A percentile compares a stretch with the other conserved stretches of the same genome.
Evolutionary conservation across 1,140 invertebrate species (phyloP).

Genomic region (Nymphalis io): DNA sequence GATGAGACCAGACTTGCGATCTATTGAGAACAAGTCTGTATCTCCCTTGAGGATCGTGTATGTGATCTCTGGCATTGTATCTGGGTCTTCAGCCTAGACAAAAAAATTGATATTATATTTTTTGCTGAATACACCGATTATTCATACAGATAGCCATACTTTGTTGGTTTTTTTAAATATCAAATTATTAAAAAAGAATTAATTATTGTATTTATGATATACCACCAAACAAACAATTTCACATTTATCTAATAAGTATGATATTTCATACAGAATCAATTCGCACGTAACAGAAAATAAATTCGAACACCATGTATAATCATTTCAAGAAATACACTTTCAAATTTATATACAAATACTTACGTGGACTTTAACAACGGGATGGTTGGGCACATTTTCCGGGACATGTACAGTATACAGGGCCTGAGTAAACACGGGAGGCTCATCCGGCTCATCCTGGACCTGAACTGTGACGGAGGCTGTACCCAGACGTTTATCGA

Average conservation of each 20-base stretch:
- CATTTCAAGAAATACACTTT: background rate
- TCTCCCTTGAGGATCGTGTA: conserved; percentile 91
- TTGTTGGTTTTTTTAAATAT: too few relatives aligned
- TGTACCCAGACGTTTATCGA: conserved; percentile 91
- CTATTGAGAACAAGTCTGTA: conserved; percentile 90
- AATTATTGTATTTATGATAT: too few relatives aligned
- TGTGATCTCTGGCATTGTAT: conserved; percentile 89
- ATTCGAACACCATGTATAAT: too few relatives aligned
- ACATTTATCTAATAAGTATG: too few relatives aligned
- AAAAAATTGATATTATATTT: background rate
- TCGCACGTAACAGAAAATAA: too few relatives aligned
- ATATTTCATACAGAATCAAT: too few relatives aligned
- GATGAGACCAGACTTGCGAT: conserved; percentile 88
- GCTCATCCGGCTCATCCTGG: conserved; percentile 90
- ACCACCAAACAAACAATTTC: too few relatives aligned
- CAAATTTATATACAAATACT: conserved; percentile 35
- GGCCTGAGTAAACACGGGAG: conserved; percentile 88
- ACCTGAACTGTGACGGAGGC: conserved; percentile 90
- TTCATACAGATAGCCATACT: too few relatives aligned
- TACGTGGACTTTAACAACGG: conserved; percentile 86
- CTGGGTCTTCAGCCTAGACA: conserved; percentile 84
- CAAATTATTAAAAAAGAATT: too few relatives aligned
- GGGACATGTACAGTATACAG: conserved; percentile 89
- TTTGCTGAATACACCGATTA: too few relatives aligned
- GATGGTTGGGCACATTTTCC: conserved; percentile 90